These are phyloP conservation scores for Thecocarcelia acutangulata DNA, from an alignment of 2,888 invertebrate species.

Conservation along the genomic window DNA sequence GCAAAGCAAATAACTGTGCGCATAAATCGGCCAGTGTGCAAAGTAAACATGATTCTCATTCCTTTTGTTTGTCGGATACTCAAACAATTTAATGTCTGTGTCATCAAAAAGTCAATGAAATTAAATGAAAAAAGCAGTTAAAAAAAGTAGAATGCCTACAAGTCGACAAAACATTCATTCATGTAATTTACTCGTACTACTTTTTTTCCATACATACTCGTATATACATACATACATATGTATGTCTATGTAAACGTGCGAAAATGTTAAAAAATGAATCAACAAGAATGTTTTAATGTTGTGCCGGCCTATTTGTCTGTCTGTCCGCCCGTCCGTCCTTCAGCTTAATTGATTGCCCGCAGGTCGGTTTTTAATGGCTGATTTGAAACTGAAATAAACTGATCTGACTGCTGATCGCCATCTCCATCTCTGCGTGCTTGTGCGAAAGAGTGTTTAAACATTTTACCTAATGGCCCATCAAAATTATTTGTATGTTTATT, in stretches of 20 bases:
- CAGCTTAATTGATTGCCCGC: background rate
- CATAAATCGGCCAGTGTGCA: no score
- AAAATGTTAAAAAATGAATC: conserved; percentile 42
- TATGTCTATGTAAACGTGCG: conserved; percentile 52
- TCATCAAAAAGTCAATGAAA: conserved; percentile 18
- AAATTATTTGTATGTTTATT: conserved; percentile 35
- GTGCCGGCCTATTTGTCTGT: conserved; percentile 24
- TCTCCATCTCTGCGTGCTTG: background rate
- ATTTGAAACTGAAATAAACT: conserved; percentile 9
- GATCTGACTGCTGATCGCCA: conserved; percentile 27
- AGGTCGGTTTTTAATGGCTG: background rate
- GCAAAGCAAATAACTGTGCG: no score
- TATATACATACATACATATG: no score
- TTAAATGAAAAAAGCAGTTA: conserved; percentile 6
- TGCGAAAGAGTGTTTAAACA: conserved; percentile 5
- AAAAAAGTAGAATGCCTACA: conserved; percentile 14
- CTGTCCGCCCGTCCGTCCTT: conserved; percentile 24
- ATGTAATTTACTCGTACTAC: conserved; percentile 9
- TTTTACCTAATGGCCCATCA: conserved; percentile 46
- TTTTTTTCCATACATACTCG: background rate
- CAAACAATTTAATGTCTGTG: background rate
- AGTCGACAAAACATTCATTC: background rate
- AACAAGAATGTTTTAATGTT: conserved; percentile 1
- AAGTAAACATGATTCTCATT: no score
- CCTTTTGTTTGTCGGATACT: background rate